Evolutionary conservation across 2,113 vertebrate genomes (phyloP).

Genomic region (Vidua macroura): DNA sequence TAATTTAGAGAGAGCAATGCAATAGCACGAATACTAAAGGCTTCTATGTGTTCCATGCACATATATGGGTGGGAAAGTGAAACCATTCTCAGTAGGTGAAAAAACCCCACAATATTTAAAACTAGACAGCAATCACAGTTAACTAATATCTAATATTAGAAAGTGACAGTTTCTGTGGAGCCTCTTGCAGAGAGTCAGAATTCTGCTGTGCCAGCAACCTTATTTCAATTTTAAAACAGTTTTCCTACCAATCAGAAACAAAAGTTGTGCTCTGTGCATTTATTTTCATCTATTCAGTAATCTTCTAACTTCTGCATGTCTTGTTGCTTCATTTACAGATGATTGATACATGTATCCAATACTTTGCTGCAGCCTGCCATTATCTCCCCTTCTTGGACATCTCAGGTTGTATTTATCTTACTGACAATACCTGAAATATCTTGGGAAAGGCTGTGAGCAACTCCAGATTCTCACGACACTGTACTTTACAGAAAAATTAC

Average conservation of each 20-base stretch:
- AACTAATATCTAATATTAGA: background rate
- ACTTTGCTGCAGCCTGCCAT: conserved; percentile 73
- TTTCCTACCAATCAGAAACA: background rate
- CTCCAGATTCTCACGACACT: conserved; percentile 76
- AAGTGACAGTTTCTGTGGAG: background rate
- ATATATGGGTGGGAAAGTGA: background rate
- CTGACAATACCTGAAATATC: conserved; percentile 55
- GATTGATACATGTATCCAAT: conserved; percentile 75
- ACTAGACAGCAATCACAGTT: background rate
- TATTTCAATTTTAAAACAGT: background rate
- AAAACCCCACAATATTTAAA: background rate
- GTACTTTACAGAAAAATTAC: conserved; percentile 76
- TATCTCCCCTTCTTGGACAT: conserved; percentile 79
- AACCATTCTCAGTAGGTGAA: background rate
- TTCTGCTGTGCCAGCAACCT: background rate
- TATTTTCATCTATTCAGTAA: background rate
- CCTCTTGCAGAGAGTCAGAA: background rate
- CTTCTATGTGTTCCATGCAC: background rate
- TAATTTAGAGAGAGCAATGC: background rate
- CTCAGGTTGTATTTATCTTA: conserved; percentile 74
- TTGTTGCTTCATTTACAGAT: conserved; percentile 66
- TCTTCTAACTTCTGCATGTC: background rate
- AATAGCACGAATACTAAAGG: background rate
- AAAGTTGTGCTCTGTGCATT: background rate
- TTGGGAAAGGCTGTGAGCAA: conserved; percentile 73